Evolutionary conservation across 1,140 invertebrate genomes (phyloP).

Genomic region (Leptinotarsa texana): DNA sequence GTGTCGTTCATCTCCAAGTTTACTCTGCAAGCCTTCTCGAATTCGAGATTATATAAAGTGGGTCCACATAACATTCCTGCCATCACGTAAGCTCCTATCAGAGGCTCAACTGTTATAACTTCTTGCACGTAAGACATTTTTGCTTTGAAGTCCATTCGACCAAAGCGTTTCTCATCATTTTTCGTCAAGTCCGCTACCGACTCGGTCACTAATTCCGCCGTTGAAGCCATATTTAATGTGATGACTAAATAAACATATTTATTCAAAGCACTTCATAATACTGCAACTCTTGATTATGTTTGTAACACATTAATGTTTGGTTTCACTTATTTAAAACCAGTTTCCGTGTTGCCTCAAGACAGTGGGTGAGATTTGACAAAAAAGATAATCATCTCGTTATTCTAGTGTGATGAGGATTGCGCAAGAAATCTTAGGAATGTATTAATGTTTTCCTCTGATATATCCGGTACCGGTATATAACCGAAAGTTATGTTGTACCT

Average conservation of each 20-base stretch:
- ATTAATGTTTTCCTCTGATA: no score
- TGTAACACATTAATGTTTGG: no score
- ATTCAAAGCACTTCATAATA: conserved; percentile 1
- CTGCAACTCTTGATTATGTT: background rate
- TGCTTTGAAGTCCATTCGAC: conserved; percentile 38
- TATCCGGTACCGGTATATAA: no score
- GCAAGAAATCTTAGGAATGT: no score
- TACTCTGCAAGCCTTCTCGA: conserved; percentile 50
- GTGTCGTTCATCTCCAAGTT: conserved; percentile 45
- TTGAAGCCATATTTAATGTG: conserved; percentile 42
- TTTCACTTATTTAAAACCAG: no score
- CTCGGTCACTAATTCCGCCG: conserved; percentile 48
- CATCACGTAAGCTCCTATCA: conserved; percentile 47
- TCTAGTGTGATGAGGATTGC: background rate
- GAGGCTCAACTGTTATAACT: conserved; percentile 52
- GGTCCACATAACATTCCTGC: conserved; percentile 42
- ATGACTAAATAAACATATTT: background rate
- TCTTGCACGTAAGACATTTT: conserved; percentile 42
- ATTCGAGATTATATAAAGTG: conserved; percentile 45
- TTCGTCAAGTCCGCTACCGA: conserved; percentile 39
- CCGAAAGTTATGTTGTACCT: no score
- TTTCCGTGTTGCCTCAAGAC: background rate
- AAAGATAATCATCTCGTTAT: background rate
- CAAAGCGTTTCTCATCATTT: conserved; percentile 42
- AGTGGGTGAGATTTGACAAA: background rate